Evolutionary conservation across 1,140 invertebrate species (phyloP), one percentile per base, ranked within the genome.

Genomic region (Bombus cullumanus): DNA sequence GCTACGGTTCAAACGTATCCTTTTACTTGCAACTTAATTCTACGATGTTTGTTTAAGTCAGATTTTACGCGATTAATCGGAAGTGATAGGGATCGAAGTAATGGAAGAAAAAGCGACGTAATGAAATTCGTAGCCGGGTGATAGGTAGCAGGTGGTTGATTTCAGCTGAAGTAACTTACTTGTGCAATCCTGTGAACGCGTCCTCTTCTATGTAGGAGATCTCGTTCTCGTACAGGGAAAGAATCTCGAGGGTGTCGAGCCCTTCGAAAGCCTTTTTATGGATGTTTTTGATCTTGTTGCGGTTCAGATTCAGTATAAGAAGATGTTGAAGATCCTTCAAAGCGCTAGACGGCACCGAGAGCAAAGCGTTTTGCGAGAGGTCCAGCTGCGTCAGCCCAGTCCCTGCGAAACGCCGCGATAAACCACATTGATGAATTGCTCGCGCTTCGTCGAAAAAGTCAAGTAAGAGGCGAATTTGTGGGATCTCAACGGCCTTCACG

Each of bases 161-260:
- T n/a, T 1, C 25, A 9, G 13, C 1, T 0, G 1, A 18, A 9
- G 15, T 13, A 4, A n/a, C 96, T 96, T 95, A 98, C 98, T 98
- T 98, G 92, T 98, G 97, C 2, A 98, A 94, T 82, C 98, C 98
- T 85, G 97, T 96, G 94, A 98, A 98, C 28, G 98, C 98, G 82
- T 98, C 97, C 1, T 96, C 94, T 89, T 98, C 98, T 74, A 98
- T 97, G 34, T 94, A 96, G 74, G 96, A 96, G 87, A 98, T 97
- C 95, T 97, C 97, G 93, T 99, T 99, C 92, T 98, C 98, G 93
- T 98, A 98, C 31, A 99, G 94, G 68, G 98, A 98, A 59, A 99
- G 96, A 82, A 98, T 98, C 93, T 98, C 97, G 73, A 98, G 95
- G 10, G 98, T 98, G 86, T 98, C 97, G 87, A 98, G 96, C 4